Conservation (phyloP, 2,888 invertebrate genomes). For the Drosophila nr. perissopoda region DNA sequence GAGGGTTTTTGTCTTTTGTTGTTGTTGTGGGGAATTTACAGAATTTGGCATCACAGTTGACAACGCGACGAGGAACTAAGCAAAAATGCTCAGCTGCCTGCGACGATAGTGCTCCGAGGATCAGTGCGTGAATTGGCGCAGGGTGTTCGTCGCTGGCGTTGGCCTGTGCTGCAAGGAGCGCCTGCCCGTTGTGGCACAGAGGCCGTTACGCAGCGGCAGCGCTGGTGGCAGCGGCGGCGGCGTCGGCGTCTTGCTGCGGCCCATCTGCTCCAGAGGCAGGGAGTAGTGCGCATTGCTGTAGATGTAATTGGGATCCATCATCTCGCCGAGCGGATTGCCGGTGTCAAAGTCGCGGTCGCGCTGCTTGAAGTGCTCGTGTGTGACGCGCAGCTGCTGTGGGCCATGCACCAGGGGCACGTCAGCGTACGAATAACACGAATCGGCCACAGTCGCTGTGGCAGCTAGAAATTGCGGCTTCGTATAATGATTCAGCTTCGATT, state of each 20-base stretch:
- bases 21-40: constrained; percentile 3
- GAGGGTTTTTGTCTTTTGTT: constrained; percentile 12
- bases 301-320: constrained; percentile 84
- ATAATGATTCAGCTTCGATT: constrained; percentile 78
- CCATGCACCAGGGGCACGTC: constrained; percentile 81
- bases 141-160: constrained; percentile 68
- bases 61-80: constrained; percentile 64
- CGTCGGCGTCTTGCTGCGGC: constrained; percentile 81
- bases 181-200: constrained; percentile 78
- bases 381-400: constrained; percentile 70
- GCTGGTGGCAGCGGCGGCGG: constrained; percentile 84
- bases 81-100: constrained; percentile 79
- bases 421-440: constrained; percentile 82
- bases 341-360: constrained; percentile 68
- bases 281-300: constrained; percentile 84
- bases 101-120: constrained; percentile 78
- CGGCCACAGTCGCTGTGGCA: constrained; percentile 75
- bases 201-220: constrained; percentile 83
- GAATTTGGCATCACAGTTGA: constrained; percentile 82
- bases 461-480: constrained; percentile 81
- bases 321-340: constrained; percentile 66
- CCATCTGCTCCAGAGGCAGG: constrained; percentile 82
- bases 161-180: constrained; percentile 76
- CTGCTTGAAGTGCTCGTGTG: constrained; percentile 82
- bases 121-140: constrained; percentile 83